Evolutionary conservation across 1,140 invertebrate species (phyloP).

Genomic region (Lasioglossum albipes): DNA sequence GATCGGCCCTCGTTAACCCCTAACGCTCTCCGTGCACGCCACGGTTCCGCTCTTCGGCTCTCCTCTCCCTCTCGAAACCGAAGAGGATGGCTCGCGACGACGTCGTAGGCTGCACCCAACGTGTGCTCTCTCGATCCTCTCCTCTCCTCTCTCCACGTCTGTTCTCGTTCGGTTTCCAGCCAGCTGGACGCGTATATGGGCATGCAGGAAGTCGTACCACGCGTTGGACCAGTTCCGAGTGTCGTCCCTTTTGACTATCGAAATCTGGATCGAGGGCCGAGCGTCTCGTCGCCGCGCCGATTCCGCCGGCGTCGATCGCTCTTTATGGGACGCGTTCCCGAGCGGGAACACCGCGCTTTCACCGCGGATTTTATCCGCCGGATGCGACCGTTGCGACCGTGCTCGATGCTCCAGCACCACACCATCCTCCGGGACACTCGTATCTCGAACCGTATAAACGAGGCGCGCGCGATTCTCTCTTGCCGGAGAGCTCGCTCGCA

Average conservation of each 20-base stretch:
- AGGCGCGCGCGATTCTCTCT: not conserved
- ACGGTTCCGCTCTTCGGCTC: constrained; percentile 35
- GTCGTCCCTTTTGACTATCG: constrained; percentile 36
- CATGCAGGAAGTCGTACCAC: constrained; percentile 34
- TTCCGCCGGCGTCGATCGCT: constrained; percentile 13
- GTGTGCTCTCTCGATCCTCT: not conserved
- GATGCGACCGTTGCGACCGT: not conserved
- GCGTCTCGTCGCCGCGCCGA: not conserved
- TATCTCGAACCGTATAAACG: not conserved
- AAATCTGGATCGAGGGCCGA: constrained; percentile 30
- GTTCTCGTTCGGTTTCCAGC: not conserved
- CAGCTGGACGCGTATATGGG: constrained; percentile 18
- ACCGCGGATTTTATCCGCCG: constrained; percentile 4
- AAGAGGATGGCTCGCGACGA: not conserved
- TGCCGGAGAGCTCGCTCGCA: not conserved
- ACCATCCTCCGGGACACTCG: not conserved
- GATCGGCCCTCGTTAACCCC: constrained; percentile 72
- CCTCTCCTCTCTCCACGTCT: no score
- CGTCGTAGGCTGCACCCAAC: constrained; percentile 6
- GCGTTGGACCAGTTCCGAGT: constrained; percentile 21
- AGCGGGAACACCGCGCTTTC: not conserved
- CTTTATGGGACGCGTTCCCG: constrained; percentile 2
- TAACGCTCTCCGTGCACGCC: constrained; percentile 64
- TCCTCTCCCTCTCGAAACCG: not conserved
- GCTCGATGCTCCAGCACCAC: not conserved